Percentiles rank a stretch among this genome's conserved stretches.
phyloP scores from a whole-genome alignment of 2,113 vertebrate species.

The Peromyscus maniculatus region DNA sequence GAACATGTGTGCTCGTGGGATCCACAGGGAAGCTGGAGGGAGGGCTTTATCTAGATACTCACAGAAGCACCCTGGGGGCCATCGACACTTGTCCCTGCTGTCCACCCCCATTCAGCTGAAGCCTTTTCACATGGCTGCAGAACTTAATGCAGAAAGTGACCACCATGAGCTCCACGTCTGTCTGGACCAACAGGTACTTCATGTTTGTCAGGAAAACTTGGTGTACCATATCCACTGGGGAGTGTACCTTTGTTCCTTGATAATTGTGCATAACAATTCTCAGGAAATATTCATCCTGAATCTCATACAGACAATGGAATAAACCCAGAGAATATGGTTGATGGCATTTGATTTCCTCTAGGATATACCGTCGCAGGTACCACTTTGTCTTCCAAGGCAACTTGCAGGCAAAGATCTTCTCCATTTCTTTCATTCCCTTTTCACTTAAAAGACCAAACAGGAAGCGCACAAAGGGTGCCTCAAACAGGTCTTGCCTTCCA shows the following conservation, averaged over 20 bases:
- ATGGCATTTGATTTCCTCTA: rapidly evolving
- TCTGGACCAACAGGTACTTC: slow-evolving; percentile 33
- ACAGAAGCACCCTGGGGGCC: neutral
- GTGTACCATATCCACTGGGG: neutral
- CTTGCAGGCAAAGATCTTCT: neutral
- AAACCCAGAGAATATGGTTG: neutral
- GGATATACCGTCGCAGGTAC: rapidly evolving
- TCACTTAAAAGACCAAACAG: slow-evolving; percentile 59
- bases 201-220: neutral
- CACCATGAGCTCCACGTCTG: neutral
- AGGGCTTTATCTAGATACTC: neutral
- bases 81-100: rapidly evolving
- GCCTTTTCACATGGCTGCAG: neutral
- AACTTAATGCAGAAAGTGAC: slow-evolving; percentile 58
- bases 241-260: rapidly evolving
- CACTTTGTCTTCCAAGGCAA: rapidly evolving
- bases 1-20: neutral
- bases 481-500: rapidly evolving
- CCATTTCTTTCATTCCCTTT: neutral
- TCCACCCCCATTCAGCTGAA: neutral
- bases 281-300: slow-evolving; percentile 32
- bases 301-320: slow-evolving; percentile 71
- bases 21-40: neutral
- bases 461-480: neutral
- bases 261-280: neutral